phyloP scores from a whole-genome alignment of 64 coral and sea anemone species.

The Montipora sp. region DNA sequence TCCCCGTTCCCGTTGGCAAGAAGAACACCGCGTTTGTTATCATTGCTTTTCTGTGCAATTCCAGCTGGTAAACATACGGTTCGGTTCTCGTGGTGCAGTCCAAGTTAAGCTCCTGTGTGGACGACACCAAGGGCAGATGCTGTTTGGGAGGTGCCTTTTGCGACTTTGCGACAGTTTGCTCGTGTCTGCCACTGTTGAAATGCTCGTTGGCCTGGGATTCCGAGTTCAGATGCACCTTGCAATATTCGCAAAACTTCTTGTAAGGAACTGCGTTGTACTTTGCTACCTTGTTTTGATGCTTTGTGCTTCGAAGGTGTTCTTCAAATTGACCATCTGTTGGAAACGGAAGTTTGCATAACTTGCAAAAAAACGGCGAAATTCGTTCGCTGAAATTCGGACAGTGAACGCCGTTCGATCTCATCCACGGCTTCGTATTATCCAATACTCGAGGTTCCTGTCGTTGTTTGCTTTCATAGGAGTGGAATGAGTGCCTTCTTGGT shows the following conservation, averaged over 20 bases:
- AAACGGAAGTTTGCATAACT: conserved; percentile 47
- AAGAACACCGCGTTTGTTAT: conserved; percentile 81
- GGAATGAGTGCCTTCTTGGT: not conserved
- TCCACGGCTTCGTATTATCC: not conserved
- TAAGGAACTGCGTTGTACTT: conserved; percentile 47
- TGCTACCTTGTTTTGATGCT: conserved; percentile 70
- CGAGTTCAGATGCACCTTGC: conserved; percentile 86
- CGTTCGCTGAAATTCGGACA: not conserved
- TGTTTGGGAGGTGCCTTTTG: conserved; percentile 82
- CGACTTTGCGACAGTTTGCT: conserved; percentile 91
- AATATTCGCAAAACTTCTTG: conserved; percentile 57
- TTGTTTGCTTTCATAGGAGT: not conserved
- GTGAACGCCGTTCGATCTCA: not conserved
- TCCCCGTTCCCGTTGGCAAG: conserved; percentile 91
- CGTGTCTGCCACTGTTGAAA: conserved; percentile 85
- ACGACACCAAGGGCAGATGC: conserved; percentile 50
- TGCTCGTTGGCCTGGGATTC: conserved; percentile 91
- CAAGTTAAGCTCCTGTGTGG: not conserved
- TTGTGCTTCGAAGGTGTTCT: conserved; percentile 67
- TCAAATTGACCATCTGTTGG: conserved; percentile 44
- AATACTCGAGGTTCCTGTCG: not conserved
- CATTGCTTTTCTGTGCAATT: conserved; percentile 89
- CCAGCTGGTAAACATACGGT: conserved; percentile 79
- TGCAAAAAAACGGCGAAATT: conserved; percentile 22
- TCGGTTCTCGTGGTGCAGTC: conserved; percentile 49